phyloP scores from a whole-genome alignment of 2,797 vertebrate species.

The Rachycentron canadum region DNA sequence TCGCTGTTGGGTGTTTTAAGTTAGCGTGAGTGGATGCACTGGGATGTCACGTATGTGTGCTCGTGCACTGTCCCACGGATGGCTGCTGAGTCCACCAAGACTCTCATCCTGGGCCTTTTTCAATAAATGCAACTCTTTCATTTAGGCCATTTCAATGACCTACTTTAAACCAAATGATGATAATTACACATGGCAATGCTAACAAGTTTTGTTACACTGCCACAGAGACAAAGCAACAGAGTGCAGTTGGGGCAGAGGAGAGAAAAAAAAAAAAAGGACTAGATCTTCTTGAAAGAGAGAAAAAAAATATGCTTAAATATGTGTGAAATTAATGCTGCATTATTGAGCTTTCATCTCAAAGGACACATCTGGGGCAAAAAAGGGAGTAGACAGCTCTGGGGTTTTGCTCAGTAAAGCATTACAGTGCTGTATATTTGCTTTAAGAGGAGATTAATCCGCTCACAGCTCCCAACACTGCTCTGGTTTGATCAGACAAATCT shows the following conservation, averaged over 20 bases:
- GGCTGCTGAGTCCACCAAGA: neutral
- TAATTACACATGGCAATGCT: constrained; percentile 67
- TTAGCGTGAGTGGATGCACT: neutral
- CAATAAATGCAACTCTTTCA: constrained; percentile 38
- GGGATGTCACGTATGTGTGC: neutral
- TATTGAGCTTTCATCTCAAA: constrained; percentile 39
- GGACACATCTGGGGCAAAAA: constrained; percentile 30
- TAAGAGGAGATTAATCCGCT: neutral
- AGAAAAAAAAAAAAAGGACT: neutral
- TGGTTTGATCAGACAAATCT: neutral
- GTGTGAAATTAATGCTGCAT: constrained; percentile 57
- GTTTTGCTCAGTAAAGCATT: neutral
- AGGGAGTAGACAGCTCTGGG: constrained; percentile 11
- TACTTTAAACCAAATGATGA: constrained; percentile 56
- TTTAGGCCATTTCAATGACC: constrained; percentile 66
- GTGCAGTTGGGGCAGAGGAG: neutral
- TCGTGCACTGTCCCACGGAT: neutral
- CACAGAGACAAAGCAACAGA: constrained; percentile 10
- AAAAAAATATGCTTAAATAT: constrained; percentile 15
- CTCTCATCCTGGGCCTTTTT: constrained; percentile 18
- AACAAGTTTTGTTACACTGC: constrained; percentile 45
- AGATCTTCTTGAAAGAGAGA: constrained; percentile 11
- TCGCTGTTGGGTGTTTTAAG: no score
- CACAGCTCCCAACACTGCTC: neutral
- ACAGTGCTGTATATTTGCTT: neutral